These are phyloP conservation scores for Pomatorhinus ruficollis DNA, from an alignment of 2,113 vertebrate species.

Conservation along the genomic window DNA sequence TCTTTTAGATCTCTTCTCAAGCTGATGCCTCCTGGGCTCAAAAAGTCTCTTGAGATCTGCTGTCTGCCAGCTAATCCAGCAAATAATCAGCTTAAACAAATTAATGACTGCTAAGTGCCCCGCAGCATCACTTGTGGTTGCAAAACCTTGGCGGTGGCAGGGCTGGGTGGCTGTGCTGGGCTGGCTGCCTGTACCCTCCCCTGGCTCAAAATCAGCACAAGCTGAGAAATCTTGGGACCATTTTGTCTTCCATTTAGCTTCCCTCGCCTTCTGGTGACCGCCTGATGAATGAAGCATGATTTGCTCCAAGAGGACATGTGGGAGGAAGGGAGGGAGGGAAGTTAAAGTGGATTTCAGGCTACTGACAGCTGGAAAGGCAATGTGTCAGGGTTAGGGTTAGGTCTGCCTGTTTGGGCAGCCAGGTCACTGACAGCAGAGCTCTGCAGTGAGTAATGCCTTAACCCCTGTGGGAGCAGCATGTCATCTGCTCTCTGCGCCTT, in stretches of 20 bases:
- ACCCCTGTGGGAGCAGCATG: background rate
- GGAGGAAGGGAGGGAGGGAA: background rate
- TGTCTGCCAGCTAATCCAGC: background rate
- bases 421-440: background rate
- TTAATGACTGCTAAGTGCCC: background rate
- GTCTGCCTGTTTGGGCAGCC: background rate
- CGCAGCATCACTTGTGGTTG: rapidly evolving
- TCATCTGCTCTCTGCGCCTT: background rate
- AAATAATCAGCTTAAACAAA: background rate
- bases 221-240: background rate
- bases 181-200: background rate
- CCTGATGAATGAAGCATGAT: rapidly evolving
- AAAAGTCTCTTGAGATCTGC: background rate
- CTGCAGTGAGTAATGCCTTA: background rate
- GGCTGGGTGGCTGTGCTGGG: background rate
- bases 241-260: background rate
- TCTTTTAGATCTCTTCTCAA: background rate
- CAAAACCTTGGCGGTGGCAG: rapidly evolving
- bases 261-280: rapidly evolving
- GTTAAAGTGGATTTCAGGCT: background rate
- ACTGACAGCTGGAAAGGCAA: background rate
- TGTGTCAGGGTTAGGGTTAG: background rate
- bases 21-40: background rate
- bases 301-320: background rate
- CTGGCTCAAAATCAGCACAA: background rate